Evolutionary conservation across 2,113 vertebrate genomes (phyloP).

Genomic region (Symphodus melops): DNA sequence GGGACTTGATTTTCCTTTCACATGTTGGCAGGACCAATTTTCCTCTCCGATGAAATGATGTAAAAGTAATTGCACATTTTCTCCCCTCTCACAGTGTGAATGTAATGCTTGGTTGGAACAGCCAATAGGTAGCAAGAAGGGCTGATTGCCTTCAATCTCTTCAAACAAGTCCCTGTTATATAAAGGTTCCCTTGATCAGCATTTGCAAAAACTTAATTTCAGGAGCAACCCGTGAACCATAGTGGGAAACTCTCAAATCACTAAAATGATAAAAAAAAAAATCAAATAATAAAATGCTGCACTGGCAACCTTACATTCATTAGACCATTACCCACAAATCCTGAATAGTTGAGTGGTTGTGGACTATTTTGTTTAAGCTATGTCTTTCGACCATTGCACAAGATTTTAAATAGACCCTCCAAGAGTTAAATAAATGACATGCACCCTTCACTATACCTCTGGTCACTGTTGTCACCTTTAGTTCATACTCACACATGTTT

Average conservation of each 20-base stretch:
- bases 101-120: conserved; percentile 19
- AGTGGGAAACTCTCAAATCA: background rate
- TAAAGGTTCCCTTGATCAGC: conserved; percentile 25
- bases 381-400: background rate
- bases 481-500: background rate
- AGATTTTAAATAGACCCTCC: background rate
- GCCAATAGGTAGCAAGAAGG: conserved; percentile 20
- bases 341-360: background rate
- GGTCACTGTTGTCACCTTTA: background rate
- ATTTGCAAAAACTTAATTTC: conserved; percentile 28
- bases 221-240: background rate
- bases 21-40: conserved; percentile 49
- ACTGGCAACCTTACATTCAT: background rate
- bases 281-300: background rate
- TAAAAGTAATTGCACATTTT: conserved; percentile 58
- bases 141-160: conserved; percentile 50
- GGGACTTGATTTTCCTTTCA: conserved; percentile 36
- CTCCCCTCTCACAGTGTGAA: conserved; percentile 21
- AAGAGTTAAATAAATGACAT: background rate
- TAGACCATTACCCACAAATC: background rate
- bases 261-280: background rate
- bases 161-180: conserved; percentile 32
- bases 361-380: background rate
- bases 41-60: conserved; percentile 52
- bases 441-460: background rate